Evolutionary conservation across 2,113 vertebrate genomes (phyloP).

Genomic region (Benitochromis conjunctus): DNA sequence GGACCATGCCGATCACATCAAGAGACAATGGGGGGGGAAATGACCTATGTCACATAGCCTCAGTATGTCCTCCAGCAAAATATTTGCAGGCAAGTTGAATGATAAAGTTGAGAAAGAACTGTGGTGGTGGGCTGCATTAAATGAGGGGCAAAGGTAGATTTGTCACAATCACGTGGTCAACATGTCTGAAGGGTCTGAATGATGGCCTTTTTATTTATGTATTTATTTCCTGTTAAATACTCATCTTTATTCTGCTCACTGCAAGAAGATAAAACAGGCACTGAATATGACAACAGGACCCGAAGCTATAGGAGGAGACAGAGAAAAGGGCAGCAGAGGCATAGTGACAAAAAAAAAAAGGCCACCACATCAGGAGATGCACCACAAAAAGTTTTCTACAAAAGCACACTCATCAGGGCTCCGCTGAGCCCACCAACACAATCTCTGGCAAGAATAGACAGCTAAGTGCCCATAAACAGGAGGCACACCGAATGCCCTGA

Average conservation of each 20-base stretch:
- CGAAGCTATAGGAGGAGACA: neutral
- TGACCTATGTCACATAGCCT: constrained; percentile 3
- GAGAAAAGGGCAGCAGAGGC: neutral
- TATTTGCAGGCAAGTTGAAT: constrained; percentile 19
- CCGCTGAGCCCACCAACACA: neutral
- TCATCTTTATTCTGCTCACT: neutral
- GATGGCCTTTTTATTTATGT: neutral
- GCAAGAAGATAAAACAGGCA: neutral
- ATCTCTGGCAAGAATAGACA: constrained; percentile 27
- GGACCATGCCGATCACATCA: neutral
- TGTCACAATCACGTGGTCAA: neutral
- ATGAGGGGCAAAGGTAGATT: neutral
- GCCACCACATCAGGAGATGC: neutral
- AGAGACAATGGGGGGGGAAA: constrained; percentile 1
- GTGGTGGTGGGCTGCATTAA: neutral
- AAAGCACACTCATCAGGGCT: neutral
- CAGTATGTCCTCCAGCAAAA: constrained; percentile 9
- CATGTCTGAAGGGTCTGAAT: neutral
- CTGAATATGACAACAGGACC: neutral
- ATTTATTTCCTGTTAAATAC: neutral
- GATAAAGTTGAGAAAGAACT: neutral
- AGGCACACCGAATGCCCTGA: constrained; percentile 12
- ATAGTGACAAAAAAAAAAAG: neutral
- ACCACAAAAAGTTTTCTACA: neutral
- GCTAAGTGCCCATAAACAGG: constrained; percentile 16